Base-by-base conservation (phyloP, 2,113 vertebrate genomes). In the Planiliza haematocheilus region DNA sequence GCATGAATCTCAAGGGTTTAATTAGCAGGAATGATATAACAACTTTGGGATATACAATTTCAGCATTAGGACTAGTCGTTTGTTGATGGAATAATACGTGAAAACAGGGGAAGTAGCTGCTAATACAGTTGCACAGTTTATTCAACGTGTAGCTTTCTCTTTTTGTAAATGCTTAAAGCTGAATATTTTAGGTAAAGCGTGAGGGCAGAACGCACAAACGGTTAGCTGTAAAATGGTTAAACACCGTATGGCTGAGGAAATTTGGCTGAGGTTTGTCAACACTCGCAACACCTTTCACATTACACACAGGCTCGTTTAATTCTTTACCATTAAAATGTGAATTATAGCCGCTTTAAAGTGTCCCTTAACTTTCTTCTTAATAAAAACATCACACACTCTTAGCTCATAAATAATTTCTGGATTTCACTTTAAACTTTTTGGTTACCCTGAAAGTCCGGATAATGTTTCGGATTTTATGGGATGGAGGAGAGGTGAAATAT, bases 11-110 rank as follows among this genome's bases (percentile, higher is more conserved):
- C 51, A 16, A 18, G 34, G 52, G 53, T 61, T 50, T 71, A 67
- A 79, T 83, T 62, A 66, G 43, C 7, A n/a, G 36, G 20, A 59
- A 64, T n/a, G 24, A 12, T 16, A 18, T 45, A 24, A 10, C 14
- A 10, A 49, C n/a, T 39, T 69, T 52, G 9, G 36, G 41, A 58
- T 57, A 62, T 39, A 37, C 24, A 30, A 30, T 30, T 30, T 30
- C 2, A 52, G 52, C 14, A 50, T 70, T 34, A 49, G 24, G 8
- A 39, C 17, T n/a, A 53, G 21, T 17, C 4, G 30, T 56, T 49
- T 55, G 8, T 20, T 42, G 37, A 60, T 30, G 24, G 5, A 30
- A n/a, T n/a, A n/a, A n/a, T n/a, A n/a, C n/a, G n/a, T n/a, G n/a
- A n/a, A n/a, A n/a, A n/a, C n/a, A n/a, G n/a, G n/a, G n/a, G n/a